A percentile compares a stretch with the other conserved stretches of the same genome.
These are phyloP conservation scores for Microctonus brassicae DNA, from an alignment of 2,888 invertebrate genomes.

Conservation along the genomic window DNA sequence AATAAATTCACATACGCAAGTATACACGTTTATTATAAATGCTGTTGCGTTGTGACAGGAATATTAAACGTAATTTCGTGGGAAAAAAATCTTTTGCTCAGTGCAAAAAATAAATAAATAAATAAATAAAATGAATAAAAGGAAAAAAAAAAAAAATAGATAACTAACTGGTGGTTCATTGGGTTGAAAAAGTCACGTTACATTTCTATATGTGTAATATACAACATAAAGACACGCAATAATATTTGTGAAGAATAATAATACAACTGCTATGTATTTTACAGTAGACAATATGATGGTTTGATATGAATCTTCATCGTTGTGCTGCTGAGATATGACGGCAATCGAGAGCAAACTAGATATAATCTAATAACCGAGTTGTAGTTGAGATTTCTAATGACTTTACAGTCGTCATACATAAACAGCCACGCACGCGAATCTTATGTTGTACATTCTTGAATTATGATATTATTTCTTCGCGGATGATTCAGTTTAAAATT, in stretches of 20 bases:
- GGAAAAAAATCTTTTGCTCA: constrained; percentile 34
- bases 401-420: background rate
- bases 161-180: background rate
- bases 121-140: background rate
- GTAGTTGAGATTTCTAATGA: background rate
- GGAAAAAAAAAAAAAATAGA: background rate
- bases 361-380: background rate
- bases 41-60: constrained; percentile 38
- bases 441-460: background rate
- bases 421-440: constrained; percentile 27
- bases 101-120: background rate
- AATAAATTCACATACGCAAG: constrained; percentile 26
- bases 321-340: background rate
- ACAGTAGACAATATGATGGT: background rate
- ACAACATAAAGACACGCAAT: background rate
- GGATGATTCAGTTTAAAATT: background rate
- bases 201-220: background rate
- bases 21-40: background rate
- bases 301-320: background rate
- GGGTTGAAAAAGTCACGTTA: background rate
- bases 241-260: background rate
- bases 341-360: background rate
- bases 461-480: background rate
- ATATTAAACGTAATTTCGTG: constrained; percentile 45
- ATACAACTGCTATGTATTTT: background rate